A percentile compares a stretch with the other conserved stretches of the same genome.
These are phyloP conservation scores for Omphaloscelis lunosa DNA, from an alignment of 2,888 invertebrate species.

Conservation along the genomic window DNA sequence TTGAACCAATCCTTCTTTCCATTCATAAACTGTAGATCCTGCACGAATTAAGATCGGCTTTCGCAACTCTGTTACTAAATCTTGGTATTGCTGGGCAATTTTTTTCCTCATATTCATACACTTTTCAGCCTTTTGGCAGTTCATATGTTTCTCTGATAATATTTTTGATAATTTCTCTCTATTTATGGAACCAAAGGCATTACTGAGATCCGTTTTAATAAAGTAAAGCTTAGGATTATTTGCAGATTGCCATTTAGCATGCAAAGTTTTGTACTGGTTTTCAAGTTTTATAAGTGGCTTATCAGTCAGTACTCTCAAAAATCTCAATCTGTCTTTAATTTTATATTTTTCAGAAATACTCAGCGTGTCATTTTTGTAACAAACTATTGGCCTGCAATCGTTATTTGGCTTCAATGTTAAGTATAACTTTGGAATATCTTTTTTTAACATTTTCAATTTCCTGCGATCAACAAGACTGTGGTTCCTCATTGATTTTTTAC, in stretches of 20 bases:
- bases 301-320: conserved; percentile 77
- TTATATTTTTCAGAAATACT: conserved; percentile 77
- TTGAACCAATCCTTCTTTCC: conserved; percentile 87
- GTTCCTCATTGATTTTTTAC: conserved; percentile 75
- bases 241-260: conserved; percentile 77
- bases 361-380: conserved; percentile 78
- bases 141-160: conserved; percentile 75
- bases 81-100: conserved; percentile 79
- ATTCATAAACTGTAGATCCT: conserved; percentile 87
- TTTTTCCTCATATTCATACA: conserved; percentile 77
- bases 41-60: conserved; percentile 84
- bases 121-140: conserved; percentile 76
- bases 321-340: conserved; percentile 80
- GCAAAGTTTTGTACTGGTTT: conserved; percentile 74
- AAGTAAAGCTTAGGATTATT: conserved; percentile 85
- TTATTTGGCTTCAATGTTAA: conserved; percentile 82
- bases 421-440: conserved; percentile 83
- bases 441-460: conserved; percentile 74
- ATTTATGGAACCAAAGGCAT: conserved; percentile 88
- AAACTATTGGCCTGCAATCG: conserved; percentile 84
- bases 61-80: conserved; percentile 80
- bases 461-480: conserved; percentile 70
- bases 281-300: conserved; percentile 77
- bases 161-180: conserved; percentile 80
- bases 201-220: conserved; percentile 86